A percentile compares a stretch with the other conserved stretches of the same genome.
Conservation (phyloP, 2,888 invertebrate species). For the Catonia carolina region DNA sequence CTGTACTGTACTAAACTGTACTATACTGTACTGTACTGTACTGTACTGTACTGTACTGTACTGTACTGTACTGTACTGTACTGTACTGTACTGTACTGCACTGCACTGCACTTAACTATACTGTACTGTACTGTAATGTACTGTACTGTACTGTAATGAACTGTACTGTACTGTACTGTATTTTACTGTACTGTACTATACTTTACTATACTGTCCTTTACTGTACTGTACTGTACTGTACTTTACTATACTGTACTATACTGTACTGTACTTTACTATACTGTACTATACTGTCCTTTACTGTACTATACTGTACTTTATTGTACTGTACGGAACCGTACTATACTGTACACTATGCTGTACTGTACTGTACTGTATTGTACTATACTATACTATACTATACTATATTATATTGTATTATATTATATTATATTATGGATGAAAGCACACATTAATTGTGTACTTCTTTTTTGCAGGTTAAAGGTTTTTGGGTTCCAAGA, state of each 20-base stretch:
- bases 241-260: neutral
- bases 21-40: neutral
- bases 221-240: too few relatives aligned
- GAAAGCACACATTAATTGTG: neutral
- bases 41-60: neutral
- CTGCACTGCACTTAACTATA: neutral
- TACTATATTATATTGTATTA: neutral
- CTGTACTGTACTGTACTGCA: neutral
- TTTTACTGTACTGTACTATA: neutral
- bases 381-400: neutral
- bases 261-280: neutral
- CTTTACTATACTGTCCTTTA: neutral
- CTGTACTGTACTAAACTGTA: neutral
- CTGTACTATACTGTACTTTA: neutral
- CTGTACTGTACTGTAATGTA: neutral
- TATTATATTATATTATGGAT: neutral
- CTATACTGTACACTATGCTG: neutral
- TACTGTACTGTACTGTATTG: neutral
- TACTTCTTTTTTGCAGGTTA: too few relatives aligned
- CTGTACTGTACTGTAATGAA: neutral
- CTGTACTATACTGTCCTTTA: neutral
- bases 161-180: neutral
- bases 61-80: neutral
- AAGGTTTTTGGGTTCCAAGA: too few relatives aligned
- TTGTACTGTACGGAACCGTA: neutral